These are phyloP conservation scores for Aproaerema taeniolella DNA, from an alignment of 2,888 invertebrate species.

Conservation along the genomic window DNA sequence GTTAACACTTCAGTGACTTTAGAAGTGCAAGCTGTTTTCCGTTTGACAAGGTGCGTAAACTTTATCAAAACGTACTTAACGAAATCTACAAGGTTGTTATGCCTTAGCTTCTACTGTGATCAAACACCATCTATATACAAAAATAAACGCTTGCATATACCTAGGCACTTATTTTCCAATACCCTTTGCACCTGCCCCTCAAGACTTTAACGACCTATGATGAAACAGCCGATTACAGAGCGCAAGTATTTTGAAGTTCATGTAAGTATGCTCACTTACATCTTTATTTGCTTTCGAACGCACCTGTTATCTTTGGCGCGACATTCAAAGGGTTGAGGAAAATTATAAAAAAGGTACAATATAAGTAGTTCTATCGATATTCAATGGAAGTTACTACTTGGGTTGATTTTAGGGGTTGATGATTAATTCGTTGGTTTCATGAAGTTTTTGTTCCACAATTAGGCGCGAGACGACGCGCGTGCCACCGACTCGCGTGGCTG, in stretches of 20 bases:
- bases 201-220: constrained; percentile 1
- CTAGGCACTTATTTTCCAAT: too few species aligned
- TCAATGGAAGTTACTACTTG: too few species aligned
- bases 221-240: constrained; percentile 5
- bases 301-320: constrained; percentile 16
- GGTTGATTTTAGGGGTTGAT: too few species aligned
- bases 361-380: too few species aligned
- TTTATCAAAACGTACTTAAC: neutral
- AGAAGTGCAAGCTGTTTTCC: too few species aligned
- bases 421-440: constrained; percentile 68
- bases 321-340: constrained; percentile 23
- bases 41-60: too few species aligned
- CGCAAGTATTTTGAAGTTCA: constrained; percentile 5
- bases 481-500: constrained; percentile 55
- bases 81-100: too few species aligned
- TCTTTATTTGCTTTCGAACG: neutral
- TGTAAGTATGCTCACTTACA: neutral
- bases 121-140: too few species aligned
- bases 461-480: constrained; percentile 43
- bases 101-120: too few species aligned
- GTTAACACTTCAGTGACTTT: constrained; percentile 32
- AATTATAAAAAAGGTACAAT: too few species aligned
- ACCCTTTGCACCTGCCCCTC: constrained; percentile 5
- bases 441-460: constrained; percentile 70
- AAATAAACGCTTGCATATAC: too few species aligned